Percentiles rank a stretch among this genome's conserved stretches.
These are phyloP conservation scores for Galerucella calmariensis DNA, from an alignment of 2,888 invertebrate genomes.

Conservation along the genomic window DNA sequence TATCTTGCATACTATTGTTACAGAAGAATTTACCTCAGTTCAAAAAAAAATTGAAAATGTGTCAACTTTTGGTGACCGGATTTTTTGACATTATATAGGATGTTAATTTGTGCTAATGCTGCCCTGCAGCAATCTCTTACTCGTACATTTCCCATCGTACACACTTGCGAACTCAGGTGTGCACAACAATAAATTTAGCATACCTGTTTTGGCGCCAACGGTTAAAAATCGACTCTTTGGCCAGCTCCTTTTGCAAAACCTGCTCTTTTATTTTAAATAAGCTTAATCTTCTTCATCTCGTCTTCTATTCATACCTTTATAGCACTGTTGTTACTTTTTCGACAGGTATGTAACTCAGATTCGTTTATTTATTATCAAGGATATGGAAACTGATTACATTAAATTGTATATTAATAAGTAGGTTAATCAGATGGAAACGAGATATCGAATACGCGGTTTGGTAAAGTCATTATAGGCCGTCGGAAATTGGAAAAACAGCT, in stretches of 20 bases:
- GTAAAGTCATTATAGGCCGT: too few relatives aligned
- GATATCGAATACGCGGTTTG: background rate
- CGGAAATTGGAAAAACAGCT: too few relatives aligned
- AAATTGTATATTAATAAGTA: background rate
- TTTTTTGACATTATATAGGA: background rate
- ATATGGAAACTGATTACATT: background rate
- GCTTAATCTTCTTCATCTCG: slow-evolving; percentile 4
- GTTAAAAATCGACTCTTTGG: slow-evolving; percentile 42
- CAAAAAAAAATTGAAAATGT: too few relatives aligned
- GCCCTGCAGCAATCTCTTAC: slow-evolving; percentile 17
- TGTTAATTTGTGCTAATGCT: slow-evolving; percentile 11
- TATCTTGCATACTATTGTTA: too few relatives aligned
- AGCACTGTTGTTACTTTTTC: background rate
- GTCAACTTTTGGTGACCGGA: background rate
- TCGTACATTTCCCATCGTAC: slow-evolving; percentile 42
- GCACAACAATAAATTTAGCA: slow-evolving; percentile 40
- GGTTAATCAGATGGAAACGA: background rate
- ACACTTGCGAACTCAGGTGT: slow-evolving; percentile 47
- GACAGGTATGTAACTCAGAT: background rate
- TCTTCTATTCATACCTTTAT: background rate
- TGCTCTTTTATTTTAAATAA: slow-evolving; percentile 13
- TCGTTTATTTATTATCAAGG: background rate
- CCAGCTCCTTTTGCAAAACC: slow-evolving; percentile 24
- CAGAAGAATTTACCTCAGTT: too few relatives aligned
- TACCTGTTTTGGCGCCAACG: slow-evolving; percentile 55